Evolutionary conservation across 35 echinoderm and acorn worm species (phyloP), one percentile per base, ranked within the genome.

Genomic region (Nesometra sesokonis): DNA sequence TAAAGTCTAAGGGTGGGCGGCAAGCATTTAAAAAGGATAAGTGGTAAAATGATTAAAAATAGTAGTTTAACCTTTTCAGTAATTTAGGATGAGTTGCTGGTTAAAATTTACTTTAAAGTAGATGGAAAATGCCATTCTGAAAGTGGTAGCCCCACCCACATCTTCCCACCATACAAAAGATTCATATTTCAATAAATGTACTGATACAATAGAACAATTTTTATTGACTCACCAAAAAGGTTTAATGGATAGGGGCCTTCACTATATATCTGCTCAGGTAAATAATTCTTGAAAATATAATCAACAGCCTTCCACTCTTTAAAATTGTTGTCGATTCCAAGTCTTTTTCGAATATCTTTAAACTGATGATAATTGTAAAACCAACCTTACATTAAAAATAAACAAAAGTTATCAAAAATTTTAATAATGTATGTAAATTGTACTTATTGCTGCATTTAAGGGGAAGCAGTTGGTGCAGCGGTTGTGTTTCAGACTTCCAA

Each of bases 351-450:
- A 77, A 99, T 92, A n/a, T 91, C 88, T 52, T 92, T 88, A 34
- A 87, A 90, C 21, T 84, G 89, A 38, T 99, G 90, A 38, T 94
- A 94, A 81, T 99, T 99, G 38, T 94, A 88, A 79, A 99, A 99
- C 84, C 86, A 92, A n/a, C 87, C 96, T 99, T 57, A n/a, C 35
- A 23, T 9, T 78, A 82, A 43, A 34, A 33, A 35, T 17, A 35
- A 23, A 80, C 29, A 87, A n/a, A 37, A 17, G n/a, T n/a, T 29
- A 76, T 31, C 19, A 78, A 86, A 29, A 21, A 78, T 76, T 57
- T 39, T 32, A 80, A 35, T 37, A 47, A 80, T 27, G 32, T 77
- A 35, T 89, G 80, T 34, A 89, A 34, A 30, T 36, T 37, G 35
- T 84, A 89, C 30, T 80, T 84, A 35, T 36, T 30, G 47, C 80